These are phyloP conservation scores for Lethenteron reissneri DNA, from an alignment of 2,113 vertebrate species.

Conservation along the genomic window DNA sequence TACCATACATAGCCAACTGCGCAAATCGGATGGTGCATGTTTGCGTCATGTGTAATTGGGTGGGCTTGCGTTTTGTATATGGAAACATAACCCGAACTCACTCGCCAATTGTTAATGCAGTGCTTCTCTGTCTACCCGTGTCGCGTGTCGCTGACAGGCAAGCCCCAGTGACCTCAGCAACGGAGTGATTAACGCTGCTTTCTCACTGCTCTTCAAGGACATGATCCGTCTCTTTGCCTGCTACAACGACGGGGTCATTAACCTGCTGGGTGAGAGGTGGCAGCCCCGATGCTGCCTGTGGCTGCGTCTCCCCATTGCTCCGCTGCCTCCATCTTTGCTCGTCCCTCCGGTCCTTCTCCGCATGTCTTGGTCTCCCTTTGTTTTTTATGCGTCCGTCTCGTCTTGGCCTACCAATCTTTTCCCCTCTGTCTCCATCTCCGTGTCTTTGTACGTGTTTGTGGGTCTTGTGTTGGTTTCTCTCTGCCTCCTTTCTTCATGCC, in stretches of 20 bases:
- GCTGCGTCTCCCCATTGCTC: background rate
- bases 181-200: constrained; percentile 70
- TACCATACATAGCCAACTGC: too few species aligned
- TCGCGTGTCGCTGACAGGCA: constrained; percentile 26
- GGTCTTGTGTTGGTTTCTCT: too few species aligned
- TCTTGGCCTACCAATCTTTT: background rate
- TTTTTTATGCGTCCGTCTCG: constrained; percentile 1
- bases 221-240: constrained; percentile 77
- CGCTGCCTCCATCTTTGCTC: background rate
- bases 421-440: background rate
- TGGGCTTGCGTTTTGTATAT: too few species aligned
- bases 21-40: too few species aligned
- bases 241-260: constrained; percentile 90
- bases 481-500: too few species aligned
- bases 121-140: too few species aligned
- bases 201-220: constrained; percentile 91
- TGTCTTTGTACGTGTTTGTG: too few species aligned
- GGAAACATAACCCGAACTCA: too few species aligned
- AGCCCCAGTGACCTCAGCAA: constrained; percentile 75
- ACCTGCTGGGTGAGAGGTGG: constrained; percentile 49
- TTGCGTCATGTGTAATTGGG: too few species aligned
- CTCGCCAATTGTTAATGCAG: too few species aligned
- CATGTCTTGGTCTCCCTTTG: background rate
- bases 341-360: background rate
- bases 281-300: background rate